Evolutionary conservation across 2,113 vertebrate species (phyloP), one percentile per base, ranked within the genome.

Genomic region (Lepidothrix coronata): DNA sequence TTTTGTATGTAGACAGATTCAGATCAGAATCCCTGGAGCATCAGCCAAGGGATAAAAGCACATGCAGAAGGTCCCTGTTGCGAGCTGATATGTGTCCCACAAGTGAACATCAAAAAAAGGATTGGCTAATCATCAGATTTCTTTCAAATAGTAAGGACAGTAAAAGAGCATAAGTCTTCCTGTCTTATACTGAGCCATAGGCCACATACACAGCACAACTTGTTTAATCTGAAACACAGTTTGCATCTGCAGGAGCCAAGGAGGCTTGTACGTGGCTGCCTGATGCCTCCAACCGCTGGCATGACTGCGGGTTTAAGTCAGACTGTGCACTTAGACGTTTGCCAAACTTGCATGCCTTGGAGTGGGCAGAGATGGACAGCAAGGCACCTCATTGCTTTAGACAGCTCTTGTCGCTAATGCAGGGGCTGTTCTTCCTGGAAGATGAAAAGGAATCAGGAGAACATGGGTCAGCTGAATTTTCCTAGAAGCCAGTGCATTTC

Each of bases 1-100:
- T 79, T 85, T 93, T 88, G 22, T 62, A 77, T 4, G 5, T 80
- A 83, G 73, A 83, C 62, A 79, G 70, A 91, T 91, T 96, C 73
- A 94, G 70, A 95, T 57, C 82, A 91, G 67, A 88, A 95, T 89
- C 81, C 62, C 78, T 89, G 63, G 81, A 83, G 77, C 54, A 92
- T n/a, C 25, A 85, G 30, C 59, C 1, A 5, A 73, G 66, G 58
- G 46, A 96, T 85, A 91, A 96, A 96, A 95, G 77, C 37, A 46
- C 66, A 82, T 43, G n/a, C 49, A 72, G 74, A 61, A 59, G 12
- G 61, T 91, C 68, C 87, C 84, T 76, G 31, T 92, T 82, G 89
- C 49, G 37, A 91, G 54, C 78, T 51, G 54, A 28, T 82, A 46
- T 16, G 31, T 46, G 30, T 73, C 65, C 74, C 28, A 6, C 52